Conservation (phyloP, 2,113 vertebrate genomes). For the Oryzias javanicus region DNA sequence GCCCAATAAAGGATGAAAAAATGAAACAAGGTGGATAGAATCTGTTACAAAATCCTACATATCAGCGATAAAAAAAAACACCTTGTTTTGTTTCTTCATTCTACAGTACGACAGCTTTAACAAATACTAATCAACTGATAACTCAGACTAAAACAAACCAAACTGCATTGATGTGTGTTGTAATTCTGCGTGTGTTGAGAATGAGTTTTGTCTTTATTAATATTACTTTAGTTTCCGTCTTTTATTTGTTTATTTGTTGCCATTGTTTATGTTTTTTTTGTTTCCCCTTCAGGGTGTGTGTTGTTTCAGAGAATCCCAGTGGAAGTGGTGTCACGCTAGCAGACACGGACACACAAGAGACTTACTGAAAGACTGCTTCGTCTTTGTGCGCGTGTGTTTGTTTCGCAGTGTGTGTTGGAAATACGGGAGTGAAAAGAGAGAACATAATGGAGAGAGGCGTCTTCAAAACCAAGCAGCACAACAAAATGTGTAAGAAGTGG, state of each 20-base stretch:
- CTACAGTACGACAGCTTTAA: slow-evolving; percentile 5
- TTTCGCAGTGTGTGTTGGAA: background rate
- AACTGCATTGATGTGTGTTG: slow-evolving; percentile 6
- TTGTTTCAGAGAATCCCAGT: slow-evolving; percentile 96
- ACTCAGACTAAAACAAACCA: slow-evolving; percentile 26
- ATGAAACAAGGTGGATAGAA: slow-evolving; percentile 23
- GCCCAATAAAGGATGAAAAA: slow-evolving; percentile 32
- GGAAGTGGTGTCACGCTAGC: slow-evolving; percentile 78
- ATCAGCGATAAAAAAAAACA: background rate
- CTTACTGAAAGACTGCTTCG: slow-evolving; percentile 21
- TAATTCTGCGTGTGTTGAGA: background rate
- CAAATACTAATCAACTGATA: slow-evolving; percentile 12
- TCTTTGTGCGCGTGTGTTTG: background rate
- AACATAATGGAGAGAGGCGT: slow-evolving; percentile 11
- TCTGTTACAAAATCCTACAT: background rate
- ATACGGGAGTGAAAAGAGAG: background rate
- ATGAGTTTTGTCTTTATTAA: slow-evolving; percentile 9
- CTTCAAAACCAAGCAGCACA: slow-evolving; percentile 18
- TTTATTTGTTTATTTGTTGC: slow-evolving; percentile 65
- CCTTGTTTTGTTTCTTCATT: slow-evolving; percentile 48
- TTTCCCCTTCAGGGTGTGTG: slow-evolving; percentile 96
- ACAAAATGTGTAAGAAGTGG: slow-evolving; percentile 15
- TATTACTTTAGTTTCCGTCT: slow-evolving; percentile 38
- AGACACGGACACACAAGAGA: slow-evolving; percentile 59
- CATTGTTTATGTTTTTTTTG: slow-evolving; percentile 82